A percentile compares a stretch with the other conserved stretches of the same genome.
Conservation (phyloP, 2,888 invertebrate species). For the Nysson spinosus region DNA sequence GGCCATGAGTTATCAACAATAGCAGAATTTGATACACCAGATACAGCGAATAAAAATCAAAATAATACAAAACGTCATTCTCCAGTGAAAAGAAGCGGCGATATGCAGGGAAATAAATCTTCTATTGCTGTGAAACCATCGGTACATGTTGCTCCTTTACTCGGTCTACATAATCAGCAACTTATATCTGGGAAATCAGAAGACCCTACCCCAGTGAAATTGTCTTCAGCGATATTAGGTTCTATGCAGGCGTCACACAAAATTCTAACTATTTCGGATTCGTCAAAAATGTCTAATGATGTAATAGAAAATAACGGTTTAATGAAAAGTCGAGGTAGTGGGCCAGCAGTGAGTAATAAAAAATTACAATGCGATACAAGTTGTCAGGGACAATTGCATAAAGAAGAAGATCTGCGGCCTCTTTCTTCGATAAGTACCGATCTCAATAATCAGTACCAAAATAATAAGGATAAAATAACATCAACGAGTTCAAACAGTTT, state of each 20-base stretch:
- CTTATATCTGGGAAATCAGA: not conserved
- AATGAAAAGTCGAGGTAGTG: conserved; percentile 1
- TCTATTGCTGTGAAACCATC: conserved; percentile 48
- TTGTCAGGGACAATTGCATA: conserved; percentile 2
- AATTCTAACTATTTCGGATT: not conserved
- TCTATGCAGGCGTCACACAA: conserved; percentile 14
- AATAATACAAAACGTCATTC: conserved; percentile 57
- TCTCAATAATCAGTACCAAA: conserved; percentile 14
- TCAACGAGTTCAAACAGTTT: conserved; percentile 69
- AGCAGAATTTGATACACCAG: conserved; percentile 84
- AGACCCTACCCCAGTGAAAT: conserved; percentile 8
- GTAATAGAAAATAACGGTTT: conserved; percentile 1
- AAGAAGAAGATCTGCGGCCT: conserved; percentile 21
- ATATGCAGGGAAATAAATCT: conserved; percentile 19
- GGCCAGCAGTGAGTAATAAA: conserved; percentile 25
- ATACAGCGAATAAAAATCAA: conserved; percentile 77
- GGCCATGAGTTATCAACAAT: conserved; percentile 84
- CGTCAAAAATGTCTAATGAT: conserved; percentile 7
- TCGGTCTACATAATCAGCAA: conserved; percentile 22
- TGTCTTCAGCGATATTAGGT: not conserved
- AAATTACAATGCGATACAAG: conserved; percentile 39
- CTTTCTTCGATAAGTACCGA: conserved; percentile 5
- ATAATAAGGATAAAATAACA: conserved; percentile 58
- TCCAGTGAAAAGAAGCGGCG: conserved; percentile 14
- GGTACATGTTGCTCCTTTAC: conserved; percentile 52